Conservation (phyloP, 2,113 vertebrate genomes). For the Zosterops borbonicus region DNA sequence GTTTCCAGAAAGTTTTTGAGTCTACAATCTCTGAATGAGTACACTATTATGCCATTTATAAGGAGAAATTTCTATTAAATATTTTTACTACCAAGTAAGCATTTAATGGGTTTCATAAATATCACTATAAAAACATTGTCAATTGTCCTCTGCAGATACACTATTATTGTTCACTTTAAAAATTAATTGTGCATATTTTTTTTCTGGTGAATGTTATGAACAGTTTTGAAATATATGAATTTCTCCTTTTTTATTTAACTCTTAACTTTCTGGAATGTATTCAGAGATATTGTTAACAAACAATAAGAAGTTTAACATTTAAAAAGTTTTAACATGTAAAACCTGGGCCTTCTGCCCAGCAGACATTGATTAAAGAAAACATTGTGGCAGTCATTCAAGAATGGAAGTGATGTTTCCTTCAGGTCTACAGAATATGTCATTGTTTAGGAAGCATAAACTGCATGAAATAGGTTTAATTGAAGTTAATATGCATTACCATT, state of each 20-base stretch:
- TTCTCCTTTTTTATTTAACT: not conserved
- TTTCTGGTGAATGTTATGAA: not conserved
- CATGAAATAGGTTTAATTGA: conserved; percentile 19
- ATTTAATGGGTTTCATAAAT: not conserved
- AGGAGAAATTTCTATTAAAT: not conserved
- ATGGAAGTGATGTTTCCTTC: not conserved
- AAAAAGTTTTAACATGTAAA: not conserved
- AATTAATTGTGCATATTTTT: not conserved
- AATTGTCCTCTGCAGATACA: not conserved
- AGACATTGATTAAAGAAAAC: not conserved
- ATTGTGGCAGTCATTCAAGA: not conserved
- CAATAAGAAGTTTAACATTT: not conserved
- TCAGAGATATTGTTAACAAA: not conserved
- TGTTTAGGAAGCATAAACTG: conserved; percentile 39
- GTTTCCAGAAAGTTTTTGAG: not conserved
- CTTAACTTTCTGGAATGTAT: not conserved
- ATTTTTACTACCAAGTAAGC: not conserved
- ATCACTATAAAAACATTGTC: not conserved
- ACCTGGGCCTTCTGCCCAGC: not conserved
- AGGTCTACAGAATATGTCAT: not conserved
- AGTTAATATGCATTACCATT: conserved; percentile 44
- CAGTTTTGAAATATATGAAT: not conserved
- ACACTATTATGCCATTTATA: not conserved
- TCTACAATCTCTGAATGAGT: not conserved
- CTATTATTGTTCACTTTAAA: not conserved